These are phyloP conservation scores for Elachura formosa DNA, from an alignment of 2,113 vertebrate genomes.

Conservation along the genomic window DNA sequence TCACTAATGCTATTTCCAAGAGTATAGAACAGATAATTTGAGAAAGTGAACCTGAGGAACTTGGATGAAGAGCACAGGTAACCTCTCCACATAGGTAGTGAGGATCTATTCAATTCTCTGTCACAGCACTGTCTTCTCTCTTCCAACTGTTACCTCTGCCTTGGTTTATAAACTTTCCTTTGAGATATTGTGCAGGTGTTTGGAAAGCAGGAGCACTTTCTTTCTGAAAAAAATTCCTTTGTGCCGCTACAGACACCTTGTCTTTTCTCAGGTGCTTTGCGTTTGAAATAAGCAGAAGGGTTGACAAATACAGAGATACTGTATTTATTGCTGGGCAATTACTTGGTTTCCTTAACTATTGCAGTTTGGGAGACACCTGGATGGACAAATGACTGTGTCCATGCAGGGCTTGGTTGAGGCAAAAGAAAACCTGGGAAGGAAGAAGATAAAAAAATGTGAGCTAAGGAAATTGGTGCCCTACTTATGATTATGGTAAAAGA, in stretches of 20 bases:
- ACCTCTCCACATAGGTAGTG: not conserved
- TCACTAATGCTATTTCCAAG: not conserved
- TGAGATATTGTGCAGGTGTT: not conserved
- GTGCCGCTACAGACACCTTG: not conserved
- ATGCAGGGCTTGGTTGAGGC: not conserved
- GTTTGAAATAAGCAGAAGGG: not conserved
- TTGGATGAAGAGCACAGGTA: not conserved
- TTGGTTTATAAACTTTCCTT: not conserved
- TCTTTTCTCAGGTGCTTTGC: not conserved
- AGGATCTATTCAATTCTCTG: not conserved
- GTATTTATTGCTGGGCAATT: not conserved
- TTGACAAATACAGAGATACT: not conserved
- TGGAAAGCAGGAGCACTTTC: not conserved
- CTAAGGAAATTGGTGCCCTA: not conserved
- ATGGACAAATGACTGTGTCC: not conserved
- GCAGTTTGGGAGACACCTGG: not conserved
- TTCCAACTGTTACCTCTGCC: not conserved
- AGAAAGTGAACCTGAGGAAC: not conserved
- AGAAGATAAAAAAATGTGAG: not conserved
- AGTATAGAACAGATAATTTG: not conserved
- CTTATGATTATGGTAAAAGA: not conserved
- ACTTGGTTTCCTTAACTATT: not conserved
- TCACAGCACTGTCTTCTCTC: not conserved
- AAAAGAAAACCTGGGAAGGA: not conserved
- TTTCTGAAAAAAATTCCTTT: not conserved